phyloP scores from a whole-genome alignment of 2,888 invertebrate species.

The Onchidella celtica region DNA sequence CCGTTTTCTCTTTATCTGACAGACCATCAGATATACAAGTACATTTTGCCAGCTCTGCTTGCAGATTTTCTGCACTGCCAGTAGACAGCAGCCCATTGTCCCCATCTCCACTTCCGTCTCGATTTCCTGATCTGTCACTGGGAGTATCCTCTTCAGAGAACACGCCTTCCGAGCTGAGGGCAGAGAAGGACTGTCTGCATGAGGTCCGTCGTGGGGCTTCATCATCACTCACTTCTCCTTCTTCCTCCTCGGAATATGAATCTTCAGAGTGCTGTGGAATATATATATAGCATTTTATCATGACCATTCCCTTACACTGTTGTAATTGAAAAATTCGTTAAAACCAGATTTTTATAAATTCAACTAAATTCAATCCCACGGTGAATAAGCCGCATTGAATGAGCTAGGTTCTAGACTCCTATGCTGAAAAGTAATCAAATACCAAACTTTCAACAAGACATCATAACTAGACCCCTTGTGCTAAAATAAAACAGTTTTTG shows the following conservation, averaged over 20 bases:
- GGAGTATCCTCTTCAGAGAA: constrained; percentile 82
- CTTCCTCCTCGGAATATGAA: constrained; percentile 72
- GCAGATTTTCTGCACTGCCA: constrained; percentile 77
- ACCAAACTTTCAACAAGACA: too few relatives aligned
- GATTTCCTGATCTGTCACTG: constrained; percentile 8
- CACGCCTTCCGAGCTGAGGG: constrained; percentile 80
- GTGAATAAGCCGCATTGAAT: too few relatives aligned
- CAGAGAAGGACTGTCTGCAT: constrained; percentile 76
- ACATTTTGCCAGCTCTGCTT: constrained; percentile 75
- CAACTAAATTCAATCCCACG: too few relatives aligned
- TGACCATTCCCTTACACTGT: too few relatives aligned
- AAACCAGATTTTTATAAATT: too few relatives aligned
- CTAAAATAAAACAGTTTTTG: too few relatives aligned
- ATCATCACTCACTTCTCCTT: constrained; percentile 74
- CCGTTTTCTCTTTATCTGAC: constrained; percentile 76
- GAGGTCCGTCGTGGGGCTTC: constrained; percentile 48
- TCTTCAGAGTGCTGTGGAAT: constrained; percentile 71
- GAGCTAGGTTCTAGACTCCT: not conserved
- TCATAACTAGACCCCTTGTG: too few relatives aligned
- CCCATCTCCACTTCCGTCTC: constrained; percentile 63
- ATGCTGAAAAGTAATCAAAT: too few relatives aligned
- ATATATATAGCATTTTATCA: not conserved
- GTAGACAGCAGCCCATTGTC: constrained; percentile 73
- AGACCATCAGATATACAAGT: constrained; percentile 72
- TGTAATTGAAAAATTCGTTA: too few relatives aligned